Evolutionary conservation across 2,888 invertebrate genomes (phyloP), one percentile per base, ranked within the genome.

Genomic region (Melanostoma mellinum): DNA sequence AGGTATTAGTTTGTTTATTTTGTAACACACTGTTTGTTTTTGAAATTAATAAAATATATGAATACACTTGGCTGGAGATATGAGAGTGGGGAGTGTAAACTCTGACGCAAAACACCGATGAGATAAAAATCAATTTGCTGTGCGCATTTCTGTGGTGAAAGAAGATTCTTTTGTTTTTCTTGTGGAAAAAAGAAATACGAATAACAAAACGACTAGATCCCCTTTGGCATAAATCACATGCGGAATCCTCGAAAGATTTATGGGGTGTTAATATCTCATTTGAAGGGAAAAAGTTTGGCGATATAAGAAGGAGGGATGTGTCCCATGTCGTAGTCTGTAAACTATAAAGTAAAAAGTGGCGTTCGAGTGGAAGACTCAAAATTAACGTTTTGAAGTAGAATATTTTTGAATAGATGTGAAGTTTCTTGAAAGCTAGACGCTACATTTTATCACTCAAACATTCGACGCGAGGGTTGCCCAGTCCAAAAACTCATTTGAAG

Each of bases 251-350:
- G 53, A 42, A 68, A 80, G 80, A 85, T 85, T 85, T 85, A 85
- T 85, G 80, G 85, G 85, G 85, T 85, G 85, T 85, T 85, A 80
- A 85, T 84, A 75, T 84, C 84, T 84, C 79, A 84, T 79, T 84
- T 84, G 79, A 84, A 75, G 79, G 71, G 52, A 76, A 71, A 67
- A 68, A 65, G 67, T 60, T 55, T 2, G 50, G 9, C 38, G 67
- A 33, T 36, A 32, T 6, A 30, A 8, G 3, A 2, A 35, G 36
- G 48, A 50, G 60, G 5, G 71, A 61, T 67, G 42, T 61, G 36
- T 46, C 6, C 60, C 9, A n/a, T 32, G 20, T 42, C 48, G 55
- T 73, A 40, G 9, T 20, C 20, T 20, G 20, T 20, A 20, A 63
- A 71, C 69, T 79, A 73, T 46, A 32, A 42, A 75, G n/a, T 48